phyloP scores from a whole-genome alignment of 2,888 invertebrate genomes.

The Meteorus cinctellus region DNA sequence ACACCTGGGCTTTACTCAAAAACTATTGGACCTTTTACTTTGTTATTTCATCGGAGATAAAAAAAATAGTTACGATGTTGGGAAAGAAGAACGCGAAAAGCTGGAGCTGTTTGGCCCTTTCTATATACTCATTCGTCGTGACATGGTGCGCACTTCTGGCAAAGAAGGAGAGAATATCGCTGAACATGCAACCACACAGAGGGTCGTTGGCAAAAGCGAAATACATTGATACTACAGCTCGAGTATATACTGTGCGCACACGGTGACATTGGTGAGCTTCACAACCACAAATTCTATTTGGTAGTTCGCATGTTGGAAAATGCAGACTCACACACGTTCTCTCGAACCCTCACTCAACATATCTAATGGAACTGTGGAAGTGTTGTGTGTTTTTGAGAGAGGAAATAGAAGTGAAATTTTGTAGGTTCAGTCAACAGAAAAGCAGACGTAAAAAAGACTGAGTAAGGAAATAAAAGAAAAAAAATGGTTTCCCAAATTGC shows the following conservation, averaged over 20 bases:
- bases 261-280: background rate
- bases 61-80: background rate
- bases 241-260: constrained; percentile 12
- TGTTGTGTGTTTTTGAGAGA: background rate
- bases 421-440: background rate
- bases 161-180: constrained; percentile 28
- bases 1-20: constrained; percentile 47
- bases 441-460: background rate
- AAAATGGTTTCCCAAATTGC: constrained; percentile 33
- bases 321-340: constrained; percentile 46
- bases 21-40: constrained; percentile 20
- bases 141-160: constrained; percentile 1
- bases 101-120: background rate
- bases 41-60: constrained; percentile 17
- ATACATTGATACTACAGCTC: constrained; percentile 32
- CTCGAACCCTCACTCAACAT: constrained; percentile 16
- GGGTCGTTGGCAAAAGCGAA: constrained; percentile 38
- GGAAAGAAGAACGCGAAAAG: background rate
- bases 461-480: constrained; percentile 45
- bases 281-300: constrained; percentile 68
- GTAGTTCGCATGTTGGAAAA: constrained; percentile 58
- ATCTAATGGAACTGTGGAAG: constrained; percentile 19
- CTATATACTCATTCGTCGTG: background rate
- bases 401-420: constrained; percentile 13
- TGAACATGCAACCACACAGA: constrained; percentile 41